These are phyloP conservation scores for Gymnoscopelus microlampas DNA, from an alignment of 2,797 vertebrate species.

Conservation along the genomic window DNA sequence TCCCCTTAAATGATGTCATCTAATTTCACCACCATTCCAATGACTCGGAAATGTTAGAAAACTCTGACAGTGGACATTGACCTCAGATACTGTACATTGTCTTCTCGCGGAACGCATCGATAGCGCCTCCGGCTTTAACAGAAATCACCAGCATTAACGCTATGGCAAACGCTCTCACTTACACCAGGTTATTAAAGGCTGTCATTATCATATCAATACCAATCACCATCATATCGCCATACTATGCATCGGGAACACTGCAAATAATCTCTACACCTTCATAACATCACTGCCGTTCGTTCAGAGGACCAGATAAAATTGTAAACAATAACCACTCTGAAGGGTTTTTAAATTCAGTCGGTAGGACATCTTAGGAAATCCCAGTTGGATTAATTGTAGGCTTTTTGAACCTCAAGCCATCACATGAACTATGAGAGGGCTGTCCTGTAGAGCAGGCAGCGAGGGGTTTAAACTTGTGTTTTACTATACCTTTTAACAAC, in stretches of 20 bases:
- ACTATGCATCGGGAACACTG: conserved; percentile 6
- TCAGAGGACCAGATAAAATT: conserved; percentile 37
- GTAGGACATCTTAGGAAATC: conserved; percentile 45
- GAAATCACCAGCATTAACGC: conserved; percentile 40
- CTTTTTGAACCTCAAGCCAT: conserved; percentile 49
- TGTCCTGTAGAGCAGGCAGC: conserved; percentile 85
- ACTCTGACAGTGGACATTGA: conserved; percentile 48
- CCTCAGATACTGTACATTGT: conserved; percentile 53
- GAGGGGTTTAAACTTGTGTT: conserved; percentile 68
- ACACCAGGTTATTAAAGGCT: conserved; percentile 30
- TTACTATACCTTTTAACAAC: conserved; percentile 64
- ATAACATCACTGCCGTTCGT: conserved; percentile 34
- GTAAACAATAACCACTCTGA: conserved; percentile 62
- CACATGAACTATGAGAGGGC: conserved; percentile 48
- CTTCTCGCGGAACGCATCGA: conserved; percentile 16
- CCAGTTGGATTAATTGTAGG: conserved; percentile 30
- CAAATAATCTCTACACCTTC: conserved; percentile 27
- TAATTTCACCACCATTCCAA: conserved; percentile 41
- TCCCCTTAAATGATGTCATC: conserved; percentile 37
- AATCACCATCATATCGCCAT: conserved; percentile 5
- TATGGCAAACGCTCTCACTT: conserved; percentile 29
- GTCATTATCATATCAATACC: conserved; percentile 19
- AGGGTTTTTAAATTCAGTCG: conserved; percentile 31
- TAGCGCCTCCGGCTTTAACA: conserved; percentile 26
- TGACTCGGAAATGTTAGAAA: conserved; percentile 23